Evolutionary conservation across 2,113 vertebrate genomes (phyloP).

Genomic region (Amblyornis subalaris): DNA sequence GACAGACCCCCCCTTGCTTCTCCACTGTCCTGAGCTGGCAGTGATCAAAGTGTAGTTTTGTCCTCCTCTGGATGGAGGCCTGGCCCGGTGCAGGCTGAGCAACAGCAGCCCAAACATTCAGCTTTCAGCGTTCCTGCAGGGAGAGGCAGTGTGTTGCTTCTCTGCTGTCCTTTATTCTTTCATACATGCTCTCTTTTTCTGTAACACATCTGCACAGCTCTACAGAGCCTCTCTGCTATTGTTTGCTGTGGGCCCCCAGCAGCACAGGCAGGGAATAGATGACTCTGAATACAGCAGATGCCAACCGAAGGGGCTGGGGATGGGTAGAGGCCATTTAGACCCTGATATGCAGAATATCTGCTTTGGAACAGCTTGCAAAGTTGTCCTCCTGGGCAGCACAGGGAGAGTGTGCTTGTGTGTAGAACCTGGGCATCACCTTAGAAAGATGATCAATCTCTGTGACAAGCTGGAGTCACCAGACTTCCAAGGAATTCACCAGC

Average conservation of each 20-base stretch:
- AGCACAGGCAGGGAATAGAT: neutral
- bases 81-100: neutral
- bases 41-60: neutral
- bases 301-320: neutral
- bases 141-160: neutral
- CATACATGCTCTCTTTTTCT: neutral
- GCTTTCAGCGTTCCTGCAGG: neutral
- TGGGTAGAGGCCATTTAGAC: neutral
- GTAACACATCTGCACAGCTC: neutral
- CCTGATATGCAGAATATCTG: neutral
- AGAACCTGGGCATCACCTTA: neutral
- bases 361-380: neutral
- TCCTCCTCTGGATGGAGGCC: neutral
- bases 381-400: neutral
- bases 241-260: neutral
- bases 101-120: neutral
- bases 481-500: neutral
- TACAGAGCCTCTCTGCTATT: neutral
- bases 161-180: neutral
- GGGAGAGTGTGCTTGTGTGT: neutral
- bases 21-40: neutral
- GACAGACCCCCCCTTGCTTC: neutral
- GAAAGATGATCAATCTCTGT: neutral
- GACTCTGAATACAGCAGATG: neutral
- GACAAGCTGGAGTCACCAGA: neutral